Evolutionary conservation across 1,140 invertebrate genomes (phyloP), one percentile per base, ranked within the genome.

Genomic region (Bombus superbus): DNA sequence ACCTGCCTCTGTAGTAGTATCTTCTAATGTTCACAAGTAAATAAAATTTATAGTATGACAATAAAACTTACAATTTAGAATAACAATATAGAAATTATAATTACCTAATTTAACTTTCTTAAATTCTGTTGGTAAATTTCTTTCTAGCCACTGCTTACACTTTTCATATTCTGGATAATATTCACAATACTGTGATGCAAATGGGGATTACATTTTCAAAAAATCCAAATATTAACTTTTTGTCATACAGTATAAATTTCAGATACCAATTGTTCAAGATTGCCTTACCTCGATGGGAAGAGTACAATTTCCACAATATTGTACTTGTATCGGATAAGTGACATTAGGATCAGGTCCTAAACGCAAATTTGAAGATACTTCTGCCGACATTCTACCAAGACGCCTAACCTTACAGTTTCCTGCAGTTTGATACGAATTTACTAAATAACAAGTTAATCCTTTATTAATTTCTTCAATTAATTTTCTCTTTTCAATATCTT

Each of bases 161-260:
- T 99, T 99, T 84, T 99, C 99, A 95, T 98, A 98, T 93, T 99
- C 98, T 64, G 99, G 98, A 95, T 99, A 99, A 95, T 98, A 99
- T 96, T 99, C 99, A 94, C 99, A 99, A 94, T 99, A 99, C 97
- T 98, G 94, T 15, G 71, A 96, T 94, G 74, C 93, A 93, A 92
- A 93, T 81, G 81, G 44, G 80, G 68, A 74, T 85, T 25, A 81
- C 57, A 62, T 74, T 53, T 81, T 73, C 44, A 57, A 81, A 42
- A 71, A 57, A 68, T 81, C 25, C 22, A 9, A 42, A 11, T 6
- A 74, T 42, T 15, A 28, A n/a, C 22, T 40, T 11, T 4, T 42
- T 75, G 79, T 74, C 78, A 75, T 59, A 18, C 28, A 5, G 25
- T 68, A 66, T 5, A 59, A 68, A 74, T 15, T 57, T 35, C 3